These are phyloP conservation scores for Apamea monoglypha DNA, from an alignment of 2,888 invertebrate genomes.

Conservation along the genomic window DNA sequence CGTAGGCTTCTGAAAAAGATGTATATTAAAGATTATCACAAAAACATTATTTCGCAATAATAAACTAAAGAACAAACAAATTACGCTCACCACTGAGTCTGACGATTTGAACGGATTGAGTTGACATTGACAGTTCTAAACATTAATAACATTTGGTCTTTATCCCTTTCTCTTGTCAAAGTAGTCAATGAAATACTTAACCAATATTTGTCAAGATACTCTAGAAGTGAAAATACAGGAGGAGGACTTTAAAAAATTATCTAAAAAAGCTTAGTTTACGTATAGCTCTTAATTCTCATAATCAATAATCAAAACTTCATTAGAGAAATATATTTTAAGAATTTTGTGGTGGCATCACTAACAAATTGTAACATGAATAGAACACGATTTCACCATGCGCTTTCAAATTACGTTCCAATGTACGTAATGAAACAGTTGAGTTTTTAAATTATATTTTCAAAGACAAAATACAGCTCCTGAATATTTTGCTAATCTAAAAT, in stretches of 20 bases:
- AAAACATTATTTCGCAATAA: conserved; percentile 8
- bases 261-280: rapidly evolving
- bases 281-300: rapidly evolving
- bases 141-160: not conserved
- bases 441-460: not conserved
- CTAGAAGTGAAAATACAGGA: not conserved
- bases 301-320: not conserved
- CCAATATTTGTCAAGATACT: not conserved
- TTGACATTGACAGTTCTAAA: conserved; percentile 18
- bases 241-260: no score
- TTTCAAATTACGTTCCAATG: conserved; percentile 24
- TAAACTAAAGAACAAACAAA: conserved; percentile 62
- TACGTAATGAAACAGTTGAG: not conserved
- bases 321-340: not conserved
- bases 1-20: conserved; percentile 79
- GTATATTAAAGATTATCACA: conserved; percentile 21
- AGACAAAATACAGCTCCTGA: not conserved
- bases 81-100: conserved; percentile 79
- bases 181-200: not conserved
- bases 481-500: not conserved
- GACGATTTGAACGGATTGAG: conserved; percentile 62
- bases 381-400: conserved; percentile 5
- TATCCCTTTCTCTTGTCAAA: not conserved
- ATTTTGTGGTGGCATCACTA: conserved; percentile 4
- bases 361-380: conserved; percentile 8